These are phyloP conservation scores for Polyommatus icarus DNA, from an alignment of 2,888 invertebrate genomes.

Conservation along the genomic window DNA sequence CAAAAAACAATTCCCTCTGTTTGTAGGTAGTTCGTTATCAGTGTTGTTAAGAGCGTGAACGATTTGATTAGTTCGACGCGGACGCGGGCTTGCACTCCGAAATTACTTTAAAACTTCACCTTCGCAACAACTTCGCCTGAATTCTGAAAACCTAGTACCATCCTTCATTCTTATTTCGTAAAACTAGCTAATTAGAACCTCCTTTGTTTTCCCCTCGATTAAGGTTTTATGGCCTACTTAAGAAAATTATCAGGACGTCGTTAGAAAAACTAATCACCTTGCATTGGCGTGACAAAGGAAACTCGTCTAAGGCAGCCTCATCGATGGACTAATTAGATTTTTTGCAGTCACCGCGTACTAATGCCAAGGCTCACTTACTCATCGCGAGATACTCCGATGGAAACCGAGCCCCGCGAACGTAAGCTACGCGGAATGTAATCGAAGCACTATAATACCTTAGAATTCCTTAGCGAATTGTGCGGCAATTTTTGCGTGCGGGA, in stretches of 20 bases:
- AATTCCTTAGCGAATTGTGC: slow-evolving; percentile 49
- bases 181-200: neutral
- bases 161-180: slow-evolving; percentile 32
- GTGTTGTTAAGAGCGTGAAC: slow-evolving; percentile 72
- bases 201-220: slow-evolving; percentile 31
- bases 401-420: slow-evolving; percentile 41
- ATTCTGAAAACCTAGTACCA: slow-evolving; percentile 57
- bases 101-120: slow-evolving; percentile 74
- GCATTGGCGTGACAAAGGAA: slow-evolving; percentile 73
- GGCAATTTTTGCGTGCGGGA: slow-evolving; percentile 52
- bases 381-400: slow-evolving; percentile 70
- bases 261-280: slow-evolving; percentile 52
- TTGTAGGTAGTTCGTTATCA: slow-evolving; percentile 57
- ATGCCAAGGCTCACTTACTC: slow-evolving; percentile 77
- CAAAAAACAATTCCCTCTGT: slow-evolving; percentile 6
- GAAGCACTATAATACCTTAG: slow-evolving; percentile 66
- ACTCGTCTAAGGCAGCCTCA: slow-evolving; percentile 64
- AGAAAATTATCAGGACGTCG: slow-evolving; percentile 48
- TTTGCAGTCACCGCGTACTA: slow-evolving; percentile 71
- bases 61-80: slow-evolving; percentile 76
- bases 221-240: slow-evolving; percentile 38
- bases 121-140: slow-evolving; percentile 57
- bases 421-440: slow-evolving; percentile 45
- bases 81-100: slow-evolving; percentile 67
- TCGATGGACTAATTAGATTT: slow-evolving; percentile 72